Percentiles rank a stretch among this genome's conserved stretches.
Conservation (phyloP, 2,113 vertebrate genomes). For the Bujurquina vittata region DNA sequence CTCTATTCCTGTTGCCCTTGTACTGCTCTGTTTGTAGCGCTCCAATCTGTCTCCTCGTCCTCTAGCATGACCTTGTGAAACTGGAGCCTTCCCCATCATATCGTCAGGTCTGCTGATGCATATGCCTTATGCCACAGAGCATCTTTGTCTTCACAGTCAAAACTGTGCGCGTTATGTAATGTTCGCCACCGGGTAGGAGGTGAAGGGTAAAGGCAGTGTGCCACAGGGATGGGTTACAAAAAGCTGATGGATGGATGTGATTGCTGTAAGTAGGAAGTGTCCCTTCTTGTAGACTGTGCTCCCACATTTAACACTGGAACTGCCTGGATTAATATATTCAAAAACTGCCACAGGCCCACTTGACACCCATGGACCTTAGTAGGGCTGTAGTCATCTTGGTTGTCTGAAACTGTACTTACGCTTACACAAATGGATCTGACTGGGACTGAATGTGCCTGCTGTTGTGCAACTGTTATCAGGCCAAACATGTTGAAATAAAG, state of each 20-base stretch:
- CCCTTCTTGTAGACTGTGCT: constrained; percentile 13
- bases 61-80: constrained; percentile 60
- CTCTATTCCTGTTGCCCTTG: constrained; percentile 57
- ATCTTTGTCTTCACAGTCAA: constrained; percentile 11
- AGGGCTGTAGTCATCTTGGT: neutral
- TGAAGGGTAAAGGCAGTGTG: constrained; percentile 28
- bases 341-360: neutral
- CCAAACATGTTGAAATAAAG: constrained; percentile 1
- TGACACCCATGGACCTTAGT: neutral
- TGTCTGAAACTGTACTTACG: neutral
- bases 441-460: neutral
- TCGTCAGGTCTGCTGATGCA: constrained; percentile 56
- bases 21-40: constrained; percentile 21
- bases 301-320: constrained; percentile 5
- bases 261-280: constrained; percentile 23
- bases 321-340: neutral
- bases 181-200: constrained; percentile 7
- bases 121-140: constrained; percentile 23
- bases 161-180: constrained; percentile 5
- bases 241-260: constrained; percentile 34
- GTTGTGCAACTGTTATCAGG: neutral
- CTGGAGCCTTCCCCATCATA: constrained; percentile 35
- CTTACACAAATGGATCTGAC: neutral
- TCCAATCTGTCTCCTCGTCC: constrained; percentile 36
- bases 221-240: constrained; percentile 7